Conservation (phyloP, 2,888 invertebrate species). For the Lochmaea capreae region DNA sequence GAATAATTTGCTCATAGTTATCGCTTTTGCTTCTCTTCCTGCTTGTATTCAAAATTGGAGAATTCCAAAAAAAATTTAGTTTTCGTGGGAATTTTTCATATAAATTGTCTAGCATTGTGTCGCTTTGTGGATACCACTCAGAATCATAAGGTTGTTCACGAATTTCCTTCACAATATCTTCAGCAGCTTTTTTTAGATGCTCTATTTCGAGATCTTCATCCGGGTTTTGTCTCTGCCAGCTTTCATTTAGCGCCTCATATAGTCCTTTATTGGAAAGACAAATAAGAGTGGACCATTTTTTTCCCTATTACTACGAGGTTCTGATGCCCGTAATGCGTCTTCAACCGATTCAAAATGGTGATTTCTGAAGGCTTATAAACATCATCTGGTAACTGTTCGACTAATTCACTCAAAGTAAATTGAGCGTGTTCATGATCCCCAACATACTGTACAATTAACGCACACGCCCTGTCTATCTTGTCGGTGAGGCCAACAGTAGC, state of each 20-base stretch:
- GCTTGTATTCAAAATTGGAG: slow-evolving; percentile 5
- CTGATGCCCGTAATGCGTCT: slow-evolving; percentile 16
- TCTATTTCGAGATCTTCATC: slow-evolving; percentile 13
- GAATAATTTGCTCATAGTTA: slow-evolving; percentile 16
- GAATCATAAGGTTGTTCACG: not conserved
- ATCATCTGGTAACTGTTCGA: slow-evolving; percentile 18
- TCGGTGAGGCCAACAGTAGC: slow-evolving; percentile 1
- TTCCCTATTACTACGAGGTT: slow-evolving; percentile 14
- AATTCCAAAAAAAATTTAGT: slow-evolving; percentile 1
- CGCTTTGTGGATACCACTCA: slow-evolving; percentile 10
- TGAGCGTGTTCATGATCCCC: slow-evolving; percentile 12
- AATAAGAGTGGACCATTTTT: slow-evolving; percentile 11
- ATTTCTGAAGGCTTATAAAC: slow-evolving; percentile 17
- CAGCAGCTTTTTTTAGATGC: slow-evolving; percentile 10
- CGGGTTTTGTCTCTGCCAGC: slow-evolving; percentile 12
- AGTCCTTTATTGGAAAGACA: slow-evolving; percentile 16
- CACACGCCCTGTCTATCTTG: slow-evolving; percentile 8
- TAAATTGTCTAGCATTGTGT: slow-evolving; percentile 19
- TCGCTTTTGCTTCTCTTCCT: not conserved
- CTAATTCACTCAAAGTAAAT: slow-evolving; percentile 20
- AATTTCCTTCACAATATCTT: slow-evolving; percentile 16
- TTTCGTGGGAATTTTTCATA: slow-evolving; percentile 16
- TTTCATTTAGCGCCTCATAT: slow-evolving; percentile 19
- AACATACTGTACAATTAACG: slow-evolving; percentile 13
- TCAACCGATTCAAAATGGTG: slow-evolving; percentile 15